These are phyloP conservation scores for Nansenia antarctica DNA, from an alignment of 2,113 vertebrate species.

Conservation along the genomic window DNA sequence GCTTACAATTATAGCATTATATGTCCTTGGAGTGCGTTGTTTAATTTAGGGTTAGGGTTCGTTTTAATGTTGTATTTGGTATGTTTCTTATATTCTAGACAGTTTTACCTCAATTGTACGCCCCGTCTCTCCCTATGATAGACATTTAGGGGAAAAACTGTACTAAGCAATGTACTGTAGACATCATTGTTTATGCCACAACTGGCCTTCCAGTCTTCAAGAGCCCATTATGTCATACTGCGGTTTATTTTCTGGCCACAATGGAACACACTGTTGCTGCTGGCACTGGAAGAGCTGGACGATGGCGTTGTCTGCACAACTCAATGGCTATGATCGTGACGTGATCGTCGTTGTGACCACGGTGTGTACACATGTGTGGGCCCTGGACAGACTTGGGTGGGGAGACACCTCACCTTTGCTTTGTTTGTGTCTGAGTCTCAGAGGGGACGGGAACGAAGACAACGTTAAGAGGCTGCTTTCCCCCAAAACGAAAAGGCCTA, in stretches of 20 bases:
- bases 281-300: background rate
- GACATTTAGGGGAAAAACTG: background rate
- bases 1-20: slow-evolving; percentile 22
- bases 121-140: background rate
- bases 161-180: background rate
- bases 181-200: background rate
- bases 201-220: background rate
- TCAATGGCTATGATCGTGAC: background rate
- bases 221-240: background rate
- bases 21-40: background rate
- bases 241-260: background rate
- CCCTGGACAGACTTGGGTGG: background rate
- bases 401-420: slow-evolving; percentile 10
- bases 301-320: background rate
- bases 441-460: slow-evolving; percentile 14
- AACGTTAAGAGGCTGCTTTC: slow-evolving; percentile 28
- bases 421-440: slow-evolving; percentile 7
- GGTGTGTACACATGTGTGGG: background rate
- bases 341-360: background rate
- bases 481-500: too few relatives aligned
- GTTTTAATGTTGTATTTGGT: too few relatives aligned
- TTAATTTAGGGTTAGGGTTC: background rate
- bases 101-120: background rate
- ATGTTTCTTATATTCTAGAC: too few relatives aligned
- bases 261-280: background rate